Conservation (phyloP, 2,888 invertebrate genomes). For the Anarsia innoxiella region DNA sequence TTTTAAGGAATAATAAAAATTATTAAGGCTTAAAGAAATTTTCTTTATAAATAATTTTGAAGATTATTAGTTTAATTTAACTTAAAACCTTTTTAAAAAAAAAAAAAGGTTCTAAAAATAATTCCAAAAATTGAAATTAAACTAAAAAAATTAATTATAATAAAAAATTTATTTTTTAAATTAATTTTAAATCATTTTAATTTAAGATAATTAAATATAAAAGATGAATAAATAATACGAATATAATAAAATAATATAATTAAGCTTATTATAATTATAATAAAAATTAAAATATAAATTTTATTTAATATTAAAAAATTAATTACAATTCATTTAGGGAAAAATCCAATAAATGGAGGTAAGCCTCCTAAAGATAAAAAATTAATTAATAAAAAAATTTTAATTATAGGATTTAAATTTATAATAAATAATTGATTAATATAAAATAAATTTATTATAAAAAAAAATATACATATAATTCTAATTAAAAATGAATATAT, state of each 20-base stretch:
- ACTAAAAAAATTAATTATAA: constrained; percentile 34
- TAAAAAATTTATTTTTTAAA: constrained; percentile 46
- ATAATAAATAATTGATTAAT: constrained; percentile 68
- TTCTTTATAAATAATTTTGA: constrained; percentile 77
- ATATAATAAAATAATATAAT: constrained; percentile 74
- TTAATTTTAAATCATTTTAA: constrained; percentile 55
- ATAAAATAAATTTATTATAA: constrained; percentile 61
- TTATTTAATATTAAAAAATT: constrained; percentile 63
- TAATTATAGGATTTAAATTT: constrained; percentile 51
- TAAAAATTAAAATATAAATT: constrained; percentile 49
- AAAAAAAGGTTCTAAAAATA: constrained; percentile 48
- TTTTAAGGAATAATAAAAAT: constrained; percentile 55
- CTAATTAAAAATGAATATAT: constrained; percentile 61
- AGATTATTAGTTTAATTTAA: constrained; percentile 77
- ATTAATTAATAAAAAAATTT: constrained; percentile 69
- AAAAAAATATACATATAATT: constrained; percentile 60
- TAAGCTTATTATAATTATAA: constrained; percentile 70
- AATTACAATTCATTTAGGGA: constrained; percentile 76
- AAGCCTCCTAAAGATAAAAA: constrained; percentile 75
- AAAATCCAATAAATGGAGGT: constrained; percentile 77
- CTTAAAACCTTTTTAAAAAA: constrained; percentile 74
- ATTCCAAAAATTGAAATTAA: constrained; percentile 40
- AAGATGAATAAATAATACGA: constrained; percentile 64
- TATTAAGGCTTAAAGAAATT: constrained; percentile 76
- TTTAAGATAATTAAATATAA: constrained; percentile 65